phyloP scores from a whole-genome alignment of 2,113 vertebrate species.

The Hemibates koningsi region DNA sequence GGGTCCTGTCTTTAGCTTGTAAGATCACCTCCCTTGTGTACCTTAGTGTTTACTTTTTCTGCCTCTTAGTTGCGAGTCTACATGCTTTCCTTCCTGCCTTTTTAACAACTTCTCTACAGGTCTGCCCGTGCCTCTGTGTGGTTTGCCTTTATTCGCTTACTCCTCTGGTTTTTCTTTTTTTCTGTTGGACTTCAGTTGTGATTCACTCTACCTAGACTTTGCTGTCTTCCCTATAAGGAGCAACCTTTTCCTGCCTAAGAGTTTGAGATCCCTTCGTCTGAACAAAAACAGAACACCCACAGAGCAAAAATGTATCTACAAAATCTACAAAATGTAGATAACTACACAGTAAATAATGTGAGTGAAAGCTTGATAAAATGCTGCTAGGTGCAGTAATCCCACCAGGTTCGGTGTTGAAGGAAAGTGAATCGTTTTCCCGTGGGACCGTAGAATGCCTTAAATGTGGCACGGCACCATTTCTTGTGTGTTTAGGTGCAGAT shows the following conservation, averaged over 20 bases:
- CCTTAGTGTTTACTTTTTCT: neutral
- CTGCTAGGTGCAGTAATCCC: neutral
- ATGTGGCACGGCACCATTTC: constrained; percentile 5
- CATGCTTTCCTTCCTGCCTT: neutral
- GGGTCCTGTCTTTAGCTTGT: neutral
- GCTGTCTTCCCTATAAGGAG: neutral
- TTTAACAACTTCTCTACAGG: neutral
- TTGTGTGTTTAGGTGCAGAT: constrained; percentile 38
- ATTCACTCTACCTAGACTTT: neutral
- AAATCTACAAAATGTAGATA: neutral
- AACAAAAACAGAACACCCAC: neutral
- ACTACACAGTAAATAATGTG: neutral
- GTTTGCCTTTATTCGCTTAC: neutral
- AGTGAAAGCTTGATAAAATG: neutral
- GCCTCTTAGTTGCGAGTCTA: neutral
- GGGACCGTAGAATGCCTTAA: neutral
- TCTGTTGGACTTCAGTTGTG: neutral
- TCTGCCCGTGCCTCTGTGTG: neutral
- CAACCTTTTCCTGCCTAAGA: neutral
- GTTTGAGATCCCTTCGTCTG: neutral
- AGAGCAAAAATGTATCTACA: neutral
- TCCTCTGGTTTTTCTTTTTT: neutral
- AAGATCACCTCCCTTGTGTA: neutral
- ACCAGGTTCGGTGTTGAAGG: neutral
- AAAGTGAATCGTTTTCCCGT: neutral